A percentile compares a stretch with the other conserved stretches of the same genome.
Evolutionary conservation across 2,797 vertebrate species (phyloP).

Genomic region (Aythya fuligula): DNA sequence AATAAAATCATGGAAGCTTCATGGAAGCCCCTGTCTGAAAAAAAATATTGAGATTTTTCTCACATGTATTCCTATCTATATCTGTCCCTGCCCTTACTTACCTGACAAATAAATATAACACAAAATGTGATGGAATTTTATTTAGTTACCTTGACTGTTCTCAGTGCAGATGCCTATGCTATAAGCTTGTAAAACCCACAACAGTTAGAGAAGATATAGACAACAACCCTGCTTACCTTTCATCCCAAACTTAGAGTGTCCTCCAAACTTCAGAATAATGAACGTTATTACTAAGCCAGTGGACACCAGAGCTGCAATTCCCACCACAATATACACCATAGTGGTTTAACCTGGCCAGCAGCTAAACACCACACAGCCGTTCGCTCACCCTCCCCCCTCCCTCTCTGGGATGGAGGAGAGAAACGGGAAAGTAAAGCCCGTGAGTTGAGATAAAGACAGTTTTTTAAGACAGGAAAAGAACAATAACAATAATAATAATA

Average conservation of each 20-base stretch:
- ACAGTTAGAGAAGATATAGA: not conserved
- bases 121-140: not conserved
- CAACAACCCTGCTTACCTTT: conserved; percentile 88
- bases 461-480: no score
- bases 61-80: not conserved
- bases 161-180: not conserved
- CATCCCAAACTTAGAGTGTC: conserved; percentile 92
- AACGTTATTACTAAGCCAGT: conserved; percentile 91
- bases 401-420: no score
- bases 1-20: no score
- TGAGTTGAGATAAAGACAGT: no score
- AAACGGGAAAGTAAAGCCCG: no score
- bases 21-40: no score
- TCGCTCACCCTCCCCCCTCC: no score
- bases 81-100: not conserved
- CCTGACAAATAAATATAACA: not conserved
- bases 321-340: conserved; percentile 91
- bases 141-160: not conserved
- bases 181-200: not conserved
- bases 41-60: no score
- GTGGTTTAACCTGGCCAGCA: no score
- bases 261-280: conserved; percentile 92
- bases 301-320: conserved; percentile 90
- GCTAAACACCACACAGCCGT: not conserved
- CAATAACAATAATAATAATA: no score